These are phyloP conservation scores for Drosophila sulfurigaster DNA, from an alignment of 1,140 invertebrate species.

Conservation along the genomic window DNA sequence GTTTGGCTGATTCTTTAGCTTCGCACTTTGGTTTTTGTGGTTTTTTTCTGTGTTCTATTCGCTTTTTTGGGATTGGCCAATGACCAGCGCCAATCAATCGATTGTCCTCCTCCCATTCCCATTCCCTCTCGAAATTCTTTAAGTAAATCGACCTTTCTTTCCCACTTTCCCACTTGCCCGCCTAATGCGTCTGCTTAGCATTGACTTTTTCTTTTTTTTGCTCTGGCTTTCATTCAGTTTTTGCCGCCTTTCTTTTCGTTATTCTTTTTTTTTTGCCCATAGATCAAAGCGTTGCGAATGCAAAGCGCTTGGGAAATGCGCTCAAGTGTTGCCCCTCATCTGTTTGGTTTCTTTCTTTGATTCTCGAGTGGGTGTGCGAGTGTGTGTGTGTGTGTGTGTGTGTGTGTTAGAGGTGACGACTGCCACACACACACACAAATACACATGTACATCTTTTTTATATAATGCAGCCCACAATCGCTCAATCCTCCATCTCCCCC, in stretches of 20 bases:
- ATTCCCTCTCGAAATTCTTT: conserved; percentile 26
- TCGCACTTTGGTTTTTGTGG: conserved; percentile 42
- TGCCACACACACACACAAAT: conserved; percentile 33
- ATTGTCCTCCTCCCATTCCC: conserved; percentile 5
- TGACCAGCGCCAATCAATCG: conserved; percentile 48
- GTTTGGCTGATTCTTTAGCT: conserved; percentile 49
- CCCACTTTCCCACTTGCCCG: not conserved
- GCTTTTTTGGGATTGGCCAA: conserved; percentile 23
- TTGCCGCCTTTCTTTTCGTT: conserved; percentile 27
- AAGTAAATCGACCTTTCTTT: conserved; percentile 35
- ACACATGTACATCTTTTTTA: not conserved
- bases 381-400: conserved; percentile 26
- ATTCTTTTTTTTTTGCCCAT: conserved; percentile 20
- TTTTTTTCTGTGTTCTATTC: conserved; percentile 12
- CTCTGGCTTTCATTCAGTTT: conserved; percentile 40
- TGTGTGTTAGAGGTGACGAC: conserved; percentile 51
- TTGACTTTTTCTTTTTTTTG: conserved; percentile 27
- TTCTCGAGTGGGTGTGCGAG: conserved; percentile 63
- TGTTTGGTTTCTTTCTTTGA: conserved; percentile 56
- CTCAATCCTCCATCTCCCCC: not conserved
- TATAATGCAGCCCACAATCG: not conserved
- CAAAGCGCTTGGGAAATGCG: conserved; percentile 69
- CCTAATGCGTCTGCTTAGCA: not conserved
- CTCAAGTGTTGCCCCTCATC: conserved; percentile 51
- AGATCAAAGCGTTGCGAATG: conserved; percentile 65